Evolutionary conservation across 2,888 invertebrate species (phyloP).

Genomic region (Temnothorax rugatulus): DNA sequence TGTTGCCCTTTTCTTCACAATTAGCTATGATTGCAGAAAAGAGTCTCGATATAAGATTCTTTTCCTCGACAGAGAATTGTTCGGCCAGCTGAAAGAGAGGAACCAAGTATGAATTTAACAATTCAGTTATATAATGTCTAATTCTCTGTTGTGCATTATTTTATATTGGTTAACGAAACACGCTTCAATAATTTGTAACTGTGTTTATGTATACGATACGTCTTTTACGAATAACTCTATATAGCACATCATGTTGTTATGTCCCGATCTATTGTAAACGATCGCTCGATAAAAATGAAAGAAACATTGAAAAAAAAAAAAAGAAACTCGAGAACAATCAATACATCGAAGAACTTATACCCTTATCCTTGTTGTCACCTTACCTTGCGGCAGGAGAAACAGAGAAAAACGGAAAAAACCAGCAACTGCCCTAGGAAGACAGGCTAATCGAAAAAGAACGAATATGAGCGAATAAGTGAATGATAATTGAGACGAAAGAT

Average conservation of each 20-base stretch:
- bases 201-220: conserved; percentile 32
- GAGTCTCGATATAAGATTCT: background rate
- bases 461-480: conserved; percentile 68
- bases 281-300: conserved; percentile 73
- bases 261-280: conserved; percentile 74
- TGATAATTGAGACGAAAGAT: conserved; percentile 62
- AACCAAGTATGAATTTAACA: background rate
- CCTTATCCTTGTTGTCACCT: conserved; percentile 79
- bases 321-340: conserved; percentile 64
- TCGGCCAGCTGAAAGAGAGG: background rate
- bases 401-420: conserved; percentile 73
- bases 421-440: conserved; percentile 82
- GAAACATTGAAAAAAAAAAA: conserved; percentile 73
- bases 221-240: conserved; percentile 40
- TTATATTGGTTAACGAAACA: conserved; percentile 47
- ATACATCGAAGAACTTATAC: conserved; percentile 71
- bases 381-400: conserved; percentile 73
- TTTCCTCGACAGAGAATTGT: conserved; percentile 10
- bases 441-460: conserved; percentile 56
- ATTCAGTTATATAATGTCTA: background rate
- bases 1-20: background rate
- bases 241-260: conserved; percentile 63
- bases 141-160: conserved; percentile 32
- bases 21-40: conserved; percentile 1
- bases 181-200: conserved; percentile 27